Evolutionary conservation across 1,140 invertebrate genomes (phyloP).

Genomic region (Diplogasteroides magnus): DNA sequence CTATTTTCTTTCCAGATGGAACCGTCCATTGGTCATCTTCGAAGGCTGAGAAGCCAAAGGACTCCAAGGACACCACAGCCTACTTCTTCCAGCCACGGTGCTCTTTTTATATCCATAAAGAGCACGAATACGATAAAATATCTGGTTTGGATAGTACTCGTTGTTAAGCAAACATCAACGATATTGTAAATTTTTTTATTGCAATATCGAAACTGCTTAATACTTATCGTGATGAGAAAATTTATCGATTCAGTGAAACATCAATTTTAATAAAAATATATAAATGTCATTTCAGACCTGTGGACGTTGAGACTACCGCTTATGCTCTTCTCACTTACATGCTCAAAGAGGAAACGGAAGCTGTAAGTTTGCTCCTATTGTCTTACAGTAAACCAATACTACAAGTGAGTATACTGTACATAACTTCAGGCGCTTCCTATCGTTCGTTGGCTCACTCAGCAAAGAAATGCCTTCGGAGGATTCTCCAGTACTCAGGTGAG

Average conservation of each 20-base stretch:
- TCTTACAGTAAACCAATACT: too few relatives aligned
- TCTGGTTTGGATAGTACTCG: too few relatives aligned
- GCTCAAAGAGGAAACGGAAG: conserved; percentile 58
- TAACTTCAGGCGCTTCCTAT: conserved; percentile 67
- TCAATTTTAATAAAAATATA: too few relatives aligned
- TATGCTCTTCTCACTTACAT: conserved; percentile 70
- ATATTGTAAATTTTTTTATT: too few relatives aligned
- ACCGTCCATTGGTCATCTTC: conserved; percentile 70
- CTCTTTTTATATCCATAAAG: too few relatives aligned
- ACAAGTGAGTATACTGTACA: conserved; percentile 55
- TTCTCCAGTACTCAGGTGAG: conserved; percentile 69
- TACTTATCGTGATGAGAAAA: too few relatives aligned
- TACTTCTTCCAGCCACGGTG: conserved; percentile 63
- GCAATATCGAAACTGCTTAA: too few relatives aligned
- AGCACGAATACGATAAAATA: too few relatives aligned
- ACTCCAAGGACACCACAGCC: conserved; percentile 70
- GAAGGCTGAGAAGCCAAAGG: conserved; percentile 58
- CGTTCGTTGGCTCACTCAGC: conserved; percentile 75
- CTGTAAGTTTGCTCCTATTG: background rate
- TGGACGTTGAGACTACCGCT: conserved; percentile 77
- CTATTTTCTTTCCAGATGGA: conserved; percentile 60
- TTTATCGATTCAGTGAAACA: conserved; percentile 72
- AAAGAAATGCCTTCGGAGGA: conserved; percentile 74
- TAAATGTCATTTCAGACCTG: conserved; percentile 69
- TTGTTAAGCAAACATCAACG: too few relatives aligned